Evolutionary conservation across 2,113 vertebrate species (phyloP), one percentile per base, ranked within the genome.

Genomic region (Amia ocellicauda): DNA sequence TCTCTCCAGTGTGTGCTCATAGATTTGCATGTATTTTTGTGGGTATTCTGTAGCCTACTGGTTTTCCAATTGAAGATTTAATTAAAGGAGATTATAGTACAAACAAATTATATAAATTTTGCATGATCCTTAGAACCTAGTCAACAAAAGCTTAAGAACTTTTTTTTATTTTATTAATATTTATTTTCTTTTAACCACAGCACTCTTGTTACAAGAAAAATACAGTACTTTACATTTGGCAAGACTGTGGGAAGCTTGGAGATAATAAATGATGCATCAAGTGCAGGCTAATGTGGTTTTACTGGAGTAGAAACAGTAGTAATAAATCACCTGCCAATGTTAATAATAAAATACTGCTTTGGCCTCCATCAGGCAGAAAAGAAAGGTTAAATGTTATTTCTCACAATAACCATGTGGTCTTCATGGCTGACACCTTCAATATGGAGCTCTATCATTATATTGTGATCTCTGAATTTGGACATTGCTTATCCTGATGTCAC

Each of bases 301-400:
- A 85, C 86, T 86, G 80, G 81, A 84, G 81, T 87, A 87, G 87
- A 89, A 88, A 82, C 81, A 79, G 80, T 75, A 70, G 78, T 83
- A 88, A 91, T 91, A 90, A 90, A 92, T 92, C 86, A 90, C 64
- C 77, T 89, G 89, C 80, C 85, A 86, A 43, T 80, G 85, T 63
- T 89, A 82, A 89, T 88, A 88, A 88, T 86, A 88, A 90, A 90
- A 85, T 80, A 88, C 76, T 80, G 80, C 78, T 67, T 72, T 78
- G 79, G 83, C 78, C 77, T 89, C 79, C 79, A 82, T 83, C 79
- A 85, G 71, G 78, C 80, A 69, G 78, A 81, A 85, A 72, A 84
- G 71, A 88, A 88, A 90, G 83, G 85, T 89, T 86, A 87, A 89
- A 82, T 85, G 80, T 87, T 88, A 86, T 85, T 87, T 80, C 80